Conservation (phyloP, 2,888 invertebrate species). For the Nudaria mundana region DNA sequence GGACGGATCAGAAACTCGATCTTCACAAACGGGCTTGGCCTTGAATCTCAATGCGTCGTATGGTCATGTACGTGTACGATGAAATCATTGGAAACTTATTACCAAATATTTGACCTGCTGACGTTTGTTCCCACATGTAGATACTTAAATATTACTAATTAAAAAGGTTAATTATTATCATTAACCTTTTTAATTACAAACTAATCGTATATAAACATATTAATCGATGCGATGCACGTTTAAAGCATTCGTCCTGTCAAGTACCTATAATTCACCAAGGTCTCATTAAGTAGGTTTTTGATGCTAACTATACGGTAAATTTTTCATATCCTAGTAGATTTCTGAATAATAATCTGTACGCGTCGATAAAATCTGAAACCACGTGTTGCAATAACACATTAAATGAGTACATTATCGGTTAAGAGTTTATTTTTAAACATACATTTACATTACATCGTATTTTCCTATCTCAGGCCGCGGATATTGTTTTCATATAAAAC, state of each 20-base stretch:
- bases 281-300: too few relatives aligned
- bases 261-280: slow-evolving; percentile 23
- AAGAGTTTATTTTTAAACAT: slow-evolving; percentile 9
- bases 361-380: slow-evolving; percentile 6
- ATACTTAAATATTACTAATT: too few relatives aligned
- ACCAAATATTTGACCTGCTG: slow-evolving; percentile 39
- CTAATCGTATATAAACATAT: too few relatives aligned
- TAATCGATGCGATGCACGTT: too few relatives aligned
- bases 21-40: slow-evolving; percentile 57
- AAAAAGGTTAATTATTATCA: too few relatives aligned
- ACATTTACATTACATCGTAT: slow-evolving; percentile 1
- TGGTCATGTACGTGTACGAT: slow-evolving; percentile 6
- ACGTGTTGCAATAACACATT: slow-evolving; percentile 6
- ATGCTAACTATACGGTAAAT: slow-evolving; percentile 9
- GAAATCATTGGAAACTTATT: slow-evolving; percentile 42
- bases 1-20: slow-evolving; percentile 64
- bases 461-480: slow-evolving; percentile 4
- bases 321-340: slow-evolving; percentile 7
- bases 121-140: too few relatives aligned
- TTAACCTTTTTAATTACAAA: too few relatives aligned
- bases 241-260: too few relatives aligned
- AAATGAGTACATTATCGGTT: slow-evolving; percentile 5
- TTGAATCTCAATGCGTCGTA: slow-evolving; percentile 54
- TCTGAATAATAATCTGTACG: slow-evolving; percentile 12
- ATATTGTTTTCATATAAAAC: slow-evolving; percentile 1